These are phyloP conservation scores for Timandra comae DNA, from an alignment of 2,888 invertebrate species.

Conservation along the genomic window DNA sequence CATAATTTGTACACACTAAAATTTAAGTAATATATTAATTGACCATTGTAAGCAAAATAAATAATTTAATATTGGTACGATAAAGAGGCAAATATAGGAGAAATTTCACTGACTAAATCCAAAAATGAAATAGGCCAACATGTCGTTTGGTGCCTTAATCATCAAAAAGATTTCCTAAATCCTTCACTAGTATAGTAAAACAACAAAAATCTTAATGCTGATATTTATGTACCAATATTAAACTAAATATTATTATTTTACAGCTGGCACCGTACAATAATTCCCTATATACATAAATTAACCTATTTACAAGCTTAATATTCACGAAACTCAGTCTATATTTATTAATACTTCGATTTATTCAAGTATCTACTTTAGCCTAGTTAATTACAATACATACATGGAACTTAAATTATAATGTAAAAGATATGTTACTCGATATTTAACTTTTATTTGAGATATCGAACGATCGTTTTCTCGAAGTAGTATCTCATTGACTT, in stretches of 20 bases:
- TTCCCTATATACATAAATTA: slow-evolving; percentile 12
- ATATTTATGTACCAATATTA: background rate
- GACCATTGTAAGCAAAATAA: background rate
- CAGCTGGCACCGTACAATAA: background rate
- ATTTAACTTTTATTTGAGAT: slow-evolving; percentile 7
- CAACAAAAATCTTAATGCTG: background rate
- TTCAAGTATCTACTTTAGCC: slow-evolving; percentile 29
- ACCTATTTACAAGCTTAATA: slow-evolving; percentile 48
- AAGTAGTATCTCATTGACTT: too few relatives aligned
- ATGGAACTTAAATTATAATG: slow-evolving; percentile 24
- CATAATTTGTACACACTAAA: too few relatives aligned
- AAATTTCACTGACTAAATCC: too few relatives aligned
- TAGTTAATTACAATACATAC: slow-evolving; percentile 9
- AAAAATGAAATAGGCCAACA: too few relatives aligned
- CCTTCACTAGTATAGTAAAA: too few relatives aligned
- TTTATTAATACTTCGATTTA: slow-evolving; percentile 48
- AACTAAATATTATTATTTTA: background rate
- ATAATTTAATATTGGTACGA: too few relatives aligned
- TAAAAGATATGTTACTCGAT: slow-evolving; percentile 37
- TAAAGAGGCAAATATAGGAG: too few relatives aligned
- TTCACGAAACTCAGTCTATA: slow-evolving; percentile 58
- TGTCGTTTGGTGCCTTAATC: too few relatives aligned
- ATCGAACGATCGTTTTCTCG: too few relatives aligned
- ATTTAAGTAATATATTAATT: too few relatives aligned
- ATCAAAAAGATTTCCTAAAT: too few relatives aligned